Base-by-base conservation (phyloP, 1,140 invertebrate species). In the Ptiloglossa arizonensis region DNA sequence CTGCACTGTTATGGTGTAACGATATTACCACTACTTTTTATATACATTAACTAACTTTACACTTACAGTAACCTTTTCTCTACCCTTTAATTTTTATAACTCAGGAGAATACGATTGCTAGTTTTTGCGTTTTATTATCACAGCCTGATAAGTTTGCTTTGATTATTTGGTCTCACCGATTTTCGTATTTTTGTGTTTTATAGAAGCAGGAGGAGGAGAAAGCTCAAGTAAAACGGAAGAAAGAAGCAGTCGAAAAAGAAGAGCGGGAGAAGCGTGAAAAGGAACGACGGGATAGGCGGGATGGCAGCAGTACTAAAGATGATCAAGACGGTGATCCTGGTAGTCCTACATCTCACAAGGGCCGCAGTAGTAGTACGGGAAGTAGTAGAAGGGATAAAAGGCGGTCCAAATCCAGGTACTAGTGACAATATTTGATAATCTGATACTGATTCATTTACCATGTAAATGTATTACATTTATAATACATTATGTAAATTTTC, bases 161-260 rank as follows among this genome's bases (percentile, higher is more conserved):
- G 59, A 60, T 54, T 27, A 44, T 69, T 38, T 78, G 13, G 66
- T 82, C 84, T 86, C 84, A 86, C 81, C 56, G 41, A n/a, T 60
- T 56, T 63, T 38, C 46, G 19, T 32, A 79, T 88, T 86, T 79
- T 89, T 88, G 87, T 90, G 67, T 93, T 93, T 93, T 94, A 83
- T 93, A 95, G 94, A 95, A 95, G 93, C 94, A 95, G 93, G 95
- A 95, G 83, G 94, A 94, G 87, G 94, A 94, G 79, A 92, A 94
- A 81, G 93, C 94, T 69, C 93, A 94, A 86, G 93, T 94, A 38
- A 92, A 92, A 87, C 92, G 93, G 86, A 94, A 95, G 87, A 93
- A 94, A 73, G 91, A 93, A 82, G 91, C 91, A 1, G 89, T 90
- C 6, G 91, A 93, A 29, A 93, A 93, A 66, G 92, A 93, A 64